phyloP scores from a whole-genome alignment of 2,797 vertebrate species.

The Synaphobranchus kaupii region DNA sequence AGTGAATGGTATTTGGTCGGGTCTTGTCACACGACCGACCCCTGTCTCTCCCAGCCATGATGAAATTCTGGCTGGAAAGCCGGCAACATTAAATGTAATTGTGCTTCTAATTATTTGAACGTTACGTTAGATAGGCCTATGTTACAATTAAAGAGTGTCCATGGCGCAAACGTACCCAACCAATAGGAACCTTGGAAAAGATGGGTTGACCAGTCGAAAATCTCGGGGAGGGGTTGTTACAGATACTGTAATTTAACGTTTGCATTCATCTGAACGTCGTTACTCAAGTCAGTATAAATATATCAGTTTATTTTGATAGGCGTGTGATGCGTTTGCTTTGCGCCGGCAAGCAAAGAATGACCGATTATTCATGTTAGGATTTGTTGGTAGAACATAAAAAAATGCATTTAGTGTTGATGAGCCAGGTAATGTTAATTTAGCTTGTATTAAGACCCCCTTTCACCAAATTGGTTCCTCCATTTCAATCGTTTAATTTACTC shows the following conservation, averaged over 20 bases:
- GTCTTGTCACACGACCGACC: slow-evolving; percentile 44
- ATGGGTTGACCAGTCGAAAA: not conserved
- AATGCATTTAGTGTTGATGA: not conserved
- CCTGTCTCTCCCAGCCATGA: slow-evolving; percentile 25
- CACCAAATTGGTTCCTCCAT: not conserved
- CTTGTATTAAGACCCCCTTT: too few relatives aligned
- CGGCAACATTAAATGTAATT: not conserved
- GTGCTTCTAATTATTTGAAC: slow-evolving; percentile 12
- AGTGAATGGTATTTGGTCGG: not conserved
- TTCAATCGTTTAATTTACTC: not conserved
- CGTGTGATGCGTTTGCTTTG: not conserved
- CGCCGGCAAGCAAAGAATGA: not conserved
- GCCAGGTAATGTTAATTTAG: not conserved
- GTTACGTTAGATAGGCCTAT: not conserved
- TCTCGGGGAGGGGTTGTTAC: not conserved
- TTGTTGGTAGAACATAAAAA: not conserved
- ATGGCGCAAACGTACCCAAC: not conserved
- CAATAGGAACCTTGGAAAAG: slow-evolving; percentile 2
- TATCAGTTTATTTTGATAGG: not conserved
- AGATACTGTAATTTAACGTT: not conserved
- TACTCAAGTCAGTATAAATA: not conserved
- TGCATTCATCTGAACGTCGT: not conserved
- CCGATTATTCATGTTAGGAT: not conserved
- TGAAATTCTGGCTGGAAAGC: not conserved
- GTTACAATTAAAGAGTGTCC: not conserved